A percentile compares a stretch with the other conserved stretches of the same genome.
These are phyloP conservation scores for Leucophenga maculata DNA, from an alignment of 2,888 invertebrate species.

Conservation along the genomic window DNA sequence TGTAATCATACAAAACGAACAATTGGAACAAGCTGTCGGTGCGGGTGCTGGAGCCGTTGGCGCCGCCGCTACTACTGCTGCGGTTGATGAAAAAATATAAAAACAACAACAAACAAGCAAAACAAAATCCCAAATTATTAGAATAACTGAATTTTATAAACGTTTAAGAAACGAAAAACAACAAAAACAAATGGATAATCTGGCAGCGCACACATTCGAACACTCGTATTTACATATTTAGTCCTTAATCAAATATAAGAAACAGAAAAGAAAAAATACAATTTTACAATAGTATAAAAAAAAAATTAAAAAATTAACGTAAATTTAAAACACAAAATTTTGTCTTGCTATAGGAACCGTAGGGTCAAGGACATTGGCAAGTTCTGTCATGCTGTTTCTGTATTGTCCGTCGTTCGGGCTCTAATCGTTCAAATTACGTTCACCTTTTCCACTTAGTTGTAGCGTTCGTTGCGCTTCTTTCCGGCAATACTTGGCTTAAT, in stretches of 20 bases:
- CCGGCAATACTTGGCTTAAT: conserved; percentile 82
- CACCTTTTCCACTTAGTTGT: conserved; percentile 87
- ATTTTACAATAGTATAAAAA: no score
- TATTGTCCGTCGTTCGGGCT: no score
- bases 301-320: no score
- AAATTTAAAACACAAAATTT: no score
- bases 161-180: not conserved
- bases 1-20: conserved; percentile 60
- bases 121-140: no score
- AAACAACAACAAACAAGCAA: conserved; percentile 7
- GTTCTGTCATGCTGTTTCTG: no score
- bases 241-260: not conserved
- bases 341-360: no score
- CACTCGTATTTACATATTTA: no score
- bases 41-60: no score
- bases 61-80: conserved; percentile 39
- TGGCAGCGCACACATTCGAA: no score
- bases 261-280: no score
- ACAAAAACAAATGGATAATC: not conserved
- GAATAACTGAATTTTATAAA: not conserved
- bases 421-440: conserved; percentile 40
- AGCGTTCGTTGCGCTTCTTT: conserved; percentile 85
- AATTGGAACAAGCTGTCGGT: conserved; percentile 56
- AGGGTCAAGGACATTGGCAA: no score
- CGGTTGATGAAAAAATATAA: conserved; percentile 55